Evolutionary conservation across 2,888 invertebrate genomes (phyloP).

Genomic region (Ormyrus pomaceus): DNA sequence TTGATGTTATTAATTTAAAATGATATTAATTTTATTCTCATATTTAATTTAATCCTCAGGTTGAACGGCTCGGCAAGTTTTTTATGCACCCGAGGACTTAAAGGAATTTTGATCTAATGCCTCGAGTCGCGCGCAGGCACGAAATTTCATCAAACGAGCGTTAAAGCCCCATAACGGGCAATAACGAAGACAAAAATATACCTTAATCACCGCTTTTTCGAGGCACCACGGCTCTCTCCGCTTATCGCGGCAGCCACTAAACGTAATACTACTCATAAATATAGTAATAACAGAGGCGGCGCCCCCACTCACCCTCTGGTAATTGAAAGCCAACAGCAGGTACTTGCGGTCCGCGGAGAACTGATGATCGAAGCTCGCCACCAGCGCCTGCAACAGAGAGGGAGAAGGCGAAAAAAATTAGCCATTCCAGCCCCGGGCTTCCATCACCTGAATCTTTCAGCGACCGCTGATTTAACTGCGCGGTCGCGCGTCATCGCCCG

Average conservation of each 20-base stretch:
- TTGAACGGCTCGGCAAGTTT: no score
- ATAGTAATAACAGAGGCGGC: conserved; percentile 28
- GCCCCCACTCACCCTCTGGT: conserved; percentile 78
- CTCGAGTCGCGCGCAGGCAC: not conserved
- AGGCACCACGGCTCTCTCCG: not conserved
- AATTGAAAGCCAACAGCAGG: conserved; percentile 80
- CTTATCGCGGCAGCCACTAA: conserved; percentile 32
- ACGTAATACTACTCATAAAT: conserved; percentile 36
- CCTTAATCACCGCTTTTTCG: conserved; percentile 34
- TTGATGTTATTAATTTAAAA: no score
- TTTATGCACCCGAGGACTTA: not conserved
- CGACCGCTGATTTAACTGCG: conserved; percentile 24
- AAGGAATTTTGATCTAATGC: not conserved
- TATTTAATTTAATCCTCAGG: no score
- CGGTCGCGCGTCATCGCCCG: conserved; percentile 29
- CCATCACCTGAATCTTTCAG: no score
- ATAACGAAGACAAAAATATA: conserved; percentile 40
- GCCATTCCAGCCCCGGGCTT: no score
- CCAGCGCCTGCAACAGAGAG: conserved; percentile 69
- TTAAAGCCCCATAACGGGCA: conserved; percentile 29
- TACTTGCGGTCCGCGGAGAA: conserved; percentile 82
- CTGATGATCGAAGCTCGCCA: conserved; percentile 77
- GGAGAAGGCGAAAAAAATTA: not conserved
- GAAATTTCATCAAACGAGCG: conserved; percentile 42
- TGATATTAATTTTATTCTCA: no score